These are phyloP conservation scores for Centruroides sculpturatus DNA, from an alignment of 1,140 invertebrate species.

Conservation along the genomic window DNA sequence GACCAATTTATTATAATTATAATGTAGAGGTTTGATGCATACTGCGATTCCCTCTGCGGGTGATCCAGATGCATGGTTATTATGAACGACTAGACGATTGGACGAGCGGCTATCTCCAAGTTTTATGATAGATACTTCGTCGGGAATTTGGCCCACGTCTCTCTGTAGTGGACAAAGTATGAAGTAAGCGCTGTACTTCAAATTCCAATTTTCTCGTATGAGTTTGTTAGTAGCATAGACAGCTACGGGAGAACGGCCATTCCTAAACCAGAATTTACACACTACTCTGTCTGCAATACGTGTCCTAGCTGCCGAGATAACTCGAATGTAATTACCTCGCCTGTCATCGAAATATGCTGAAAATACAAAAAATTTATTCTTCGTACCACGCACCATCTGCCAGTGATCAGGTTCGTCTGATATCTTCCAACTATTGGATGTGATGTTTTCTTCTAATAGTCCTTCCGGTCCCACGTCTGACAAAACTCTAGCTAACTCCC, in stretches of 20 bases:
- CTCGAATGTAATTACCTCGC: conserved; percentile 43
- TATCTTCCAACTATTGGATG: too few species aligned
- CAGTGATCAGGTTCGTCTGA: conserved; percentile 20
- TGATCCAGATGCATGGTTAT: conserved; percentile 18
- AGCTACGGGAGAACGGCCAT: conserved; percentile 17
- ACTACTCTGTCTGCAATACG: conserved; percentile 57
- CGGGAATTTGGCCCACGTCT: conserved; percentile 26
- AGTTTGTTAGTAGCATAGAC: conserved; percentile 38
- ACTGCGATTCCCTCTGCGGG: conserved; percentile 46
- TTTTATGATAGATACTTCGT: conserved; percentile 46
- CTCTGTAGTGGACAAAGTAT: conserved; percentile 49
- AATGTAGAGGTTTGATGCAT: conserved; percentile 90
- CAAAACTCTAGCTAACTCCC: conserved; percentile 13
- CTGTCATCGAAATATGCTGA: conserved; percentile 64
- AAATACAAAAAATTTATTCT: conserved; percentile 71
- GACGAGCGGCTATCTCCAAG: conserved; percentile 28
- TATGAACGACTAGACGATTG: conserved; percentile 39
- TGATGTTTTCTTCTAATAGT: too few species aligned
- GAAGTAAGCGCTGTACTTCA: conserved; percentile 83
- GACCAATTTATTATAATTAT: conserved; percentile 56
- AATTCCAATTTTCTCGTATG: conserved; percentile 84
- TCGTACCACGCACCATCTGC: conserved; percentile 28
- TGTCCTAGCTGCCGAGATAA: conserved; percentile 77
- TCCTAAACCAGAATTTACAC: conserved; percentile 62
- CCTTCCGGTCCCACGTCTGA: not conserved